phyloP scores from a whole-genome alignment of 2,888 invertebrate species.

The Melinaea marsaeus region DNA sequence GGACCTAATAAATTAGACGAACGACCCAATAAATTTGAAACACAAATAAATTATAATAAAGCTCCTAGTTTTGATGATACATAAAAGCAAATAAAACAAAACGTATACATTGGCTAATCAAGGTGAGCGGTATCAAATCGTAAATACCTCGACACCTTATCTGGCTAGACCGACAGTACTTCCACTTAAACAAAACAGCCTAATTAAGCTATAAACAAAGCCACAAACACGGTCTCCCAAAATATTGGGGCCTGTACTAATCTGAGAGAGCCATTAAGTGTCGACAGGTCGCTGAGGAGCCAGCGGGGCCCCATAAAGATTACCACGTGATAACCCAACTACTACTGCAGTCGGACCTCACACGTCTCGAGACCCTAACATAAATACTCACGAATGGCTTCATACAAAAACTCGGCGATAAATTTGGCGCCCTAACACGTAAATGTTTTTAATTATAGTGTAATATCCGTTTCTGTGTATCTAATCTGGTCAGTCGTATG shows the following conservation, averaged over 20 bases:
- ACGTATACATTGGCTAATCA: conserved; percentile 47
- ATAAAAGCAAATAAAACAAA: conserved; percentile 60
- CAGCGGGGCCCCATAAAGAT: conserved; percentile 73
- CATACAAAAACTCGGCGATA: conserved; percentile 76
- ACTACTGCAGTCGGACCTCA: conserved; percentile 71
- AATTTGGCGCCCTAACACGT: conserved; percentile 77
- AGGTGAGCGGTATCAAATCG: conserved; percentile 60
- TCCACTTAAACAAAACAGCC: conserved; percentile 74
- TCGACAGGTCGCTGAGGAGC: conserved; percentile 72
- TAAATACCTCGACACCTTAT: conserved; percentile 76
- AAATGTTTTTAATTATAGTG: conserved; percentile 76
- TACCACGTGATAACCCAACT: conserved; percentile 73
- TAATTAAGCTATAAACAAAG: conserved; percentile 78
- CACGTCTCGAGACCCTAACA: conserved; percentile 64
- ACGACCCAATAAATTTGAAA: conserved; percentile 5
- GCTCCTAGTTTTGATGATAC: conserved; percentile 33
- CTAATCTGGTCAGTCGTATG: conserved; percentile 69
- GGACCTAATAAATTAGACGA: conserved; percentile 12
- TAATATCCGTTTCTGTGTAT: conserved; percentile 69
- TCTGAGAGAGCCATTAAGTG: conserved; percentile 72
- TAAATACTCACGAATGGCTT: conserved; percentile 72
- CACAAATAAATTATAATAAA: conserved; percentile 28
- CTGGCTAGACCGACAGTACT: conserved; percentile 63
- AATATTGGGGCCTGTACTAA: conserved; percentile 65
- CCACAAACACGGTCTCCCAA: conserved; percentile 71